A percentile compares a stretch with the other conserved stretches of the same genome.
phyloP scores from a whole-genome alignment of 2,888 invertebrate genomes.

The Drosophila kanekoi region DNA sequence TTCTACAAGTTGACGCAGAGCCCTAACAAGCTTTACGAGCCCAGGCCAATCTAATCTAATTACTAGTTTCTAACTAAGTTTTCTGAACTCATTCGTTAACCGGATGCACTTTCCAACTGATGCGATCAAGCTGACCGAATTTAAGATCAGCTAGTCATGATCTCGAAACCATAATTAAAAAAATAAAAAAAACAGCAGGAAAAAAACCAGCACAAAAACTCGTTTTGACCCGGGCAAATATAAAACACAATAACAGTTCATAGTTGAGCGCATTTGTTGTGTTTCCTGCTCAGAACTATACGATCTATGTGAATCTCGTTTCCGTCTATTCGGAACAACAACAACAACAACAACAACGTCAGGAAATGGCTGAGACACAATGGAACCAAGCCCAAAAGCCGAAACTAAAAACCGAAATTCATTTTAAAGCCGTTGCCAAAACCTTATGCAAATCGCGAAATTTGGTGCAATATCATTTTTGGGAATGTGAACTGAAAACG shows the following conservation, averaged over 20 bases:
- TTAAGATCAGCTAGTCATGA: slow-evolving; percentile 9
- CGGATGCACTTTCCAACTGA: slow-evolving; percentile 33
- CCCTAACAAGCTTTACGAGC: not conserved
- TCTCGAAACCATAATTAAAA: slow-evolving; percentile 31
- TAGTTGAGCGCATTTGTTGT: slow-evolving; percentile 36
- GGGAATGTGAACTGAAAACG: slow-evolving; percentile 14
- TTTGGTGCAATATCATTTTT: not conserved
- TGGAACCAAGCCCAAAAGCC: not conserved
- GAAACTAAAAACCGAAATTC: too few species aligned
- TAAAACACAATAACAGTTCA: slow-evolving; percentile 25
- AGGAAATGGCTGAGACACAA: slow-evolving; percentile 37
- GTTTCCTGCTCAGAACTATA: slow-evolving; percentile 38
- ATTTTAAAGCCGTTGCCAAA: not conserved
- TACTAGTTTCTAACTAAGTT: not conserved
- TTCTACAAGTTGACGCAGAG: not conserved
- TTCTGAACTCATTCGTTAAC: slow-evolving; percentile 8
- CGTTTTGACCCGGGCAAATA: slow-evolving; percentile 32
- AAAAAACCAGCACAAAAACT: not conserved
- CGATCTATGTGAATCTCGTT: slow-evolving; percentile 19
- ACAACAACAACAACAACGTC: slow-evolving; percentile 7
- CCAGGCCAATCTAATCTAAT: slow-evolving; percentile 2
- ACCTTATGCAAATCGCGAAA: slow-evolving; percentile 23
- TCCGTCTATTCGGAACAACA: slow-evolving; percentile 15
- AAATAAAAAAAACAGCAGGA: not conserved
- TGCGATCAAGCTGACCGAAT: slow-evolving; percentile 8